Percentiles rank a stretch among this genome's conserved stretches.
Evolutionary conservation across 2,113 vertebrate species (phyloP).

Genomic region (Crotophaga sulcirostris): DNA sequence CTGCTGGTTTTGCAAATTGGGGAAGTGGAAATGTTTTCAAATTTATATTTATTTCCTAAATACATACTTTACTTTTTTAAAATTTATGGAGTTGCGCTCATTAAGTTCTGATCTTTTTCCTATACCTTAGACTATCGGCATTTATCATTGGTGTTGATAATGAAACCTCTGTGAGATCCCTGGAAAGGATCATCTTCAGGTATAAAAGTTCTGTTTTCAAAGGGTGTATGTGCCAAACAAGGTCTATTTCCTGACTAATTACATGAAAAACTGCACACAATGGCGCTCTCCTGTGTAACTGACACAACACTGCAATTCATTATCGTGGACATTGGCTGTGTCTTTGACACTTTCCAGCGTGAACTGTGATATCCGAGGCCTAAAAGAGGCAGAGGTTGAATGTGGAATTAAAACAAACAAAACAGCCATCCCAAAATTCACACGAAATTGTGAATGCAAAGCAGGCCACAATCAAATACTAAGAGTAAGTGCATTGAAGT

Average conservation of each 20-base stretch:
- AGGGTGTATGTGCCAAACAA: not conserved
- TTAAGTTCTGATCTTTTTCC: not conserved
- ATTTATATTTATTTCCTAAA: not conserved
- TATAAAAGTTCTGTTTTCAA: not conserved
- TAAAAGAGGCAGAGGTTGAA: not conserved
- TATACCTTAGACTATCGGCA: not conserved
- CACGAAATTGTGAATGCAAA: not conserved
- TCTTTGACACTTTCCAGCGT: not conserved
- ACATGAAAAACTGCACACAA: constrained; percentile 41
- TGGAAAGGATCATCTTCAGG: not conserved
- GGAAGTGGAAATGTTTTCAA: not conserved
- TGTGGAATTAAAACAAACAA: not conserved
- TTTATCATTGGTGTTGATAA: not conserved
- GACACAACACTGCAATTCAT: constrained; percentile 42
- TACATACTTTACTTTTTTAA: not conserved
- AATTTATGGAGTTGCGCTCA: not conserved
- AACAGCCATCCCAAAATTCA: not conserved
- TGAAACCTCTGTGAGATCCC: not conserved
- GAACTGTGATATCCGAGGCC: not conserved
- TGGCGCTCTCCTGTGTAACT: constrained; percentile 67
- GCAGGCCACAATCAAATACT: not conserved
- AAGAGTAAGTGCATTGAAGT: not conserved
- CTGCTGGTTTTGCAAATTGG: not conserved
- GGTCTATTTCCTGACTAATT: constrained; percentile 23
- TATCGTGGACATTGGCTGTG: not conserved